Evolutionary conservation across 2,113 vertebrate species (phyloP), one percentile per base, ranked within the genome.

Genomic region (Urocitellus parryii): DNA sequence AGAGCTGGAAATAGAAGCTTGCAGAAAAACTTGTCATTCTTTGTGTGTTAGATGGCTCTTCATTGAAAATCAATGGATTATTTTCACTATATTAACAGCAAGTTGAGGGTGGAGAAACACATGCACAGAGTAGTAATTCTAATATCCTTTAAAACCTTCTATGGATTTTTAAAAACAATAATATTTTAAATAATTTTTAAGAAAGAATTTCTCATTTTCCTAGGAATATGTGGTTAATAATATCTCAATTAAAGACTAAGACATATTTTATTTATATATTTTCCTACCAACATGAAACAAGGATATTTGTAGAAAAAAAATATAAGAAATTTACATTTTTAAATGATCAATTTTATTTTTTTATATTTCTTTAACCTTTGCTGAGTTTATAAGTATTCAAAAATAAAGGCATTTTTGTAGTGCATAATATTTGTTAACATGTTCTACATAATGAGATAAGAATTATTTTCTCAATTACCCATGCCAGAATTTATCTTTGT

Each of bases 11-110:
- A 88, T 68, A 83, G 42, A n/a, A 80, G 22, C 29, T 48, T 76
- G 61, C 39, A 73, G 34, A 12, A 80, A 16, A 53, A 58, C 79
- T 53, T 91, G 37, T 78, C 53, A 70, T 72, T 82, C 34, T 87
- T 76, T 85, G 85, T 37, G 45, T 85, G 70, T 70, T 8, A 74
- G 29, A 76, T 56, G 25, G 37, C 51, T 61, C 73, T 88, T 73
- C 20, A 39, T 39, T 67, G 37, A 70, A 32, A 65, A 68, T 80
- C 32, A 74, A 39, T 68, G 56, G 1, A 65, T 70, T 86, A 72
- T 25, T 79, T 87, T 94, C 65, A 80, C 74, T 91, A 84, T 14
- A 80, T 80, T 84, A 80, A 27, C 32, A 92, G 61, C 10, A 72
- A 10, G 3, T 58, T 88, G 34, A 37, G 34, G 83, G 4, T 29